These are phyloP conservation scores for Trachelus troglodyta DNA, from an alignment of 2,888 invertebrate genomes.

Conservation along the genomic window DNA sequence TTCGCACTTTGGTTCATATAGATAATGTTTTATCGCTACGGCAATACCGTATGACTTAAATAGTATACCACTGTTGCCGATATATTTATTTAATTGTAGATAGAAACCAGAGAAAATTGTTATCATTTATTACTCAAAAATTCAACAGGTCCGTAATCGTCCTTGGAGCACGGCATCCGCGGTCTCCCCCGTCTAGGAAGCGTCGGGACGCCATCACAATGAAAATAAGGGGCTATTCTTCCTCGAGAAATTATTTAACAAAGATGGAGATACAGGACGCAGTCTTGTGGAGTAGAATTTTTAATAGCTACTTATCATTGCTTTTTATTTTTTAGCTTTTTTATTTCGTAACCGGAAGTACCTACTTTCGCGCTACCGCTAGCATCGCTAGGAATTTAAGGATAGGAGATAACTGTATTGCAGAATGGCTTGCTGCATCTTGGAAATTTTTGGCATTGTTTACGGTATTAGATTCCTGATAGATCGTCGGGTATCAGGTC, in stretches of 20 bases:
- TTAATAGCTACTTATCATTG: not conserved
- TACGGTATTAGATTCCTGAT: not conserved
- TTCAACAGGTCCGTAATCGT: not conserved
- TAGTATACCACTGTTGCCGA: not conserved
- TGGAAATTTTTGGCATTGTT: not conserved
- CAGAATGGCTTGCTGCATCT: too few species aligned
- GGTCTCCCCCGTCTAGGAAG: not conserved
- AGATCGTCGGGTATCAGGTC: not conserved
- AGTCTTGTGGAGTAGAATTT: not conserved
- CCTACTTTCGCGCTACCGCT: not conserved
- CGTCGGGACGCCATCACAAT: not conserved
- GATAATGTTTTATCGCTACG: not conserved
- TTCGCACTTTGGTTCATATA: not conserved
- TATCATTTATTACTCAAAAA: not conserved
- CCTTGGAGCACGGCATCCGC: not conserved
- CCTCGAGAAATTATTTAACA: not conserved
- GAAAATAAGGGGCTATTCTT: not conserved
- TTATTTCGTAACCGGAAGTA: not conserved
- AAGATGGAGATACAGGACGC: not conserved
- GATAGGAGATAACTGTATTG: too few species aligned
- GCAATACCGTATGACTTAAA: not conserved
- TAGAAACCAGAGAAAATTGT: not conserved
- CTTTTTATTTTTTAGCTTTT: not conserved
- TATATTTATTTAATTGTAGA: not conserved
- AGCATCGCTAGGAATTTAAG: not conserved